Conservation (phyloP, 2,888 invertebrate species). For the Galeopsomyia nigrocyanea region DNA sequence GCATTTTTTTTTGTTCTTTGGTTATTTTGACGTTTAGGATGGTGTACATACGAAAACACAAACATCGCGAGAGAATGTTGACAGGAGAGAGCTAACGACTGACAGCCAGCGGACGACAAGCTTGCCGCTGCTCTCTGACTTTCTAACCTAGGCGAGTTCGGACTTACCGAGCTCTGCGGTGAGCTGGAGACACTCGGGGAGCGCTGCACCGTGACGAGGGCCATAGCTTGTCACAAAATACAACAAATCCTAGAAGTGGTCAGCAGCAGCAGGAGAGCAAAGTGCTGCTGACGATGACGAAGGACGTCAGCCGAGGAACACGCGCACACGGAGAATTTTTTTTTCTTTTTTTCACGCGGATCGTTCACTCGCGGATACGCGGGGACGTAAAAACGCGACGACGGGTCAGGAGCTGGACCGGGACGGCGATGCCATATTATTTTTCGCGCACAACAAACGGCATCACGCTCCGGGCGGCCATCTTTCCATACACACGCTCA, state of each 20-base stretch:
- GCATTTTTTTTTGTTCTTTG: too few species aligned
- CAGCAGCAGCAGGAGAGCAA: not conserved
- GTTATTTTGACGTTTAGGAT: too few species aligned
- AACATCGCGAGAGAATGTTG: not conserved
- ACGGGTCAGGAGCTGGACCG: constrained; percentile 42
- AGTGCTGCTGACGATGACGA: not conserved
- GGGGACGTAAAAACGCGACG: constrained; percentile 2
- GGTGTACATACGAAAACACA: too few species aligned
- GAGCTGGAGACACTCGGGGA: constrained; percentile 80
- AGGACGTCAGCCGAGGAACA: not conserved
- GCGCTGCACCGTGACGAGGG: constrained; percentile 81
- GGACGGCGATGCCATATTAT: constrained; percentile 56
- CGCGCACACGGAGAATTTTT: not conserved
- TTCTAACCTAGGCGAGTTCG: constrained; percentile 10
- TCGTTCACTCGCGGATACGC: not conserved
- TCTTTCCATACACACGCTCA: constrained; percentile 66
- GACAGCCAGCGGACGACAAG: constrained; percentile 1
- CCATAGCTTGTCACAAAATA: constrained; percentile 69
- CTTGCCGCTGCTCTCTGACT: not conserved
- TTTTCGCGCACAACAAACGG: constrained; percentile 64
- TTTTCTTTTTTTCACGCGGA: not conserved
- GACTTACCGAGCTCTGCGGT: constrained; percentile 74
- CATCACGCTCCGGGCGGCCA: constrained; percentile 66
- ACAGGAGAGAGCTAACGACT: not conserved
- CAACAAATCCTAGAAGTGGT: too few species aligned